Evolutionary conservation across 2,113 vertebrate genomes (phyloP).

Genomic region (Opisthocomus hoazin): DNA sequence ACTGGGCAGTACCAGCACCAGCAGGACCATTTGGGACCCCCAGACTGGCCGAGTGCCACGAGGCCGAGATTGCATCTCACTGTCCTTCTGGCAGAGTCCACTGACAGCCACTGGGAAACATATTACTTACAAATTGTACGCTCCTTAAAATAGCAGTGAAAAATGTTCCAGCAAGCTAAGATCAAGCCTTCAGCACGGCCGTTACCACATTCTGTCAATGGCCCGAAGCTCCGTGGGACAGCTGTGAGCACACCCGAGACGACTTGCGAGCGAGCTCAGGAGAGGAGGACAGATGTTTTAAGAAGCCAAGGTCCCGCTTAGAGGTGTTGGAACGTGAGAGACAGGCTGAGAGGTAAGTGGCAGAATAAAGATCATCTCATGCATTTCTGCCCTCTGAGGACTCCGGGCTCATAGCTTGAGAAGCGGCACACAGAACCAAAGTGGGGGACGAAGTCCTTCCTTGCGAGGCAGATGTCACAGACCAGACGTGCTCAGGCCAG

Average conservation of each 20-base stretch:
- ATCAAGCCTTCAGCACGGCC: background rate
- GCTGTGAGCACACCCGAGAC: background rate
- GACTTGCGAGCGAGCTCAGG: background rate
- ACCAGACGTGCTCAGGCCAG: too few species aligned
- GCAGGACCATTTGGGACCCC: background rate
- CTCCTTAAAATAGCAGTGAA: too few species aligned
- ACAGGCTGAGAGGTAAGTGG: background rate
- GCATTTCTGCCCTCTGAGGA: background rate
- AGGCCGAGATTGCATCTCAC: background rate
- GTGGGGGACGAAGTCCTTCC: background rate
- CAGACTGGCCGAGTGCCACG: fast-evolving
- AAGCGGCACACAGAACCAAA: background rate
- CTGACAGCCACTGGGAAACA: background rate
- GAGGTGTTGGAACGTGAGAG: background rate
- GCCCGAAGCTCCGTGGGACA: background rate
- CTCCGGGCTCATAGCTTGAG: background rate
- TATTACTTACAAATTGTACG: background rate
- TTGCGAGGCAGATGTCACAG: background rate
- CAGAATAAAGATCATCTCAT: background rate
- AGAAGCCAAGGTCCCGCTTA: background rate
- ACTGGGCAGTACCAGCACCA: background rate
- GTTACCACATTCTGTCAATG: background rate
- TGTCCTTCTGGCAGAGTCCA: background rate
- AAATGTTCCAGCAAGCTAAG: background rate
- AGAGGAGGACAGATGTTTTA: background rate